Conservation (phyloP, 2,797 vertebrate genomes). For the Craterocephalus amniculus region DNA sequence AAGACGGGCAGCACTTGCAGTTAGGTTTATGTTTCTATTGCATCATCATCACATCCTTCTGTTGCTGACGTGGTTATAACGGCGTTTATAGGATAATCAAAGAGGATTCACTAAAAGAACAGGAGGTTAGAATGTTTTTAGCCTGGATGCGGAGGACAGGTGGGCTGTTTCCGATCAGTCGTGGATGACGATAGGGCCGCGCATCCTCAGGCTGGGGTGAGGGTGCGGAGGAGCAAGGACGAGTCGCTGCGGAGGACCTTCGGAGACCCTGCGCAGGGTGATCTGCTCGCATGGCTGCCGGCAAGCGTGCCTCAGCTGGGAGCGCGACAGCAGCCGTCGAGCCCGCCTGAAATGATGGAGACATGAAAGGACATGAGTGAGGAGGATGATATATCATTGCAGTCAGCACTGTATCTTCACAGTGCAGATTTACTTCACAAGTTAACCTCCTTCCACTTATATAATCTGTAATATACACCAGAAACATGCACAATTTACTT, state of each 20-base stretch:
- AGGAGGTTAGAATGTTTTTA: constrained; percentile 24
- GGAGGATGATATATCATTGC: constrained; percentile 24
- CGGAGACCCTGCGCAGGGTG: constrained; percentile 80
- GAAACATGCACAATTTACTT: background rate
- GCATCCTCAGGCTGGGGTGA: constrained; percentile 86
- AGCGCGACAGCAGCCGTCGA: constrained; percentile 89
- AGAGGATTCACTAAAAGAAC: constrained; percentile 26
- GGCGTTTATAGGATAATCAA: constrained; percentile 33
- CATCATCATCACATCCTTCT: constrained; percentile 53
- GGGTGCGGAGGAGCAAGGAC: constrained; percentile 82
- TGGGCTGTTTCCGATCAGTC: constrained; percentile 74
- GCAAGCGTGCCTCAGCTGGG: constrained; percentile 91
- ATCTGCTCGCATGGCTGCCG: constrained; percentile 89
- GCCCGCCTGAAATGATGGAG: constrained; percentile 83
- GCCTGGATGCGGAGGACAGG: constrained; percentile 26
- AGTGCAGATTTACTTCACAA: background rate
- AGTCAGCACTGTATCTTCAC: background rate
- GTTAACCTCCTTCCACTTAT: background rate
- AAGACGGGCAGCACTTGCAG: constrained; percentile 58
- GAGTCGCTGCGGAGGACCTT: constrained; percentile 78
- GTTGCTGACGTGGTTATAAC: constrained; percentile 38
- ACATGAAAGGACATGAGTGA: constrained; percentile 55
- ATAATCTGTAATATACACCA: background rate
- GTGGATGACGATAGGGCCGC: constrained; percentile 86
- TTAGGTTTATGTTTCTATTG: constrained; percentile 61